These are phyloP conservation scores for Schizotus pectinicornis DNA, from an alignment of 2,888 invertebrate genomes.

Conservation along the genomic window DNA sequence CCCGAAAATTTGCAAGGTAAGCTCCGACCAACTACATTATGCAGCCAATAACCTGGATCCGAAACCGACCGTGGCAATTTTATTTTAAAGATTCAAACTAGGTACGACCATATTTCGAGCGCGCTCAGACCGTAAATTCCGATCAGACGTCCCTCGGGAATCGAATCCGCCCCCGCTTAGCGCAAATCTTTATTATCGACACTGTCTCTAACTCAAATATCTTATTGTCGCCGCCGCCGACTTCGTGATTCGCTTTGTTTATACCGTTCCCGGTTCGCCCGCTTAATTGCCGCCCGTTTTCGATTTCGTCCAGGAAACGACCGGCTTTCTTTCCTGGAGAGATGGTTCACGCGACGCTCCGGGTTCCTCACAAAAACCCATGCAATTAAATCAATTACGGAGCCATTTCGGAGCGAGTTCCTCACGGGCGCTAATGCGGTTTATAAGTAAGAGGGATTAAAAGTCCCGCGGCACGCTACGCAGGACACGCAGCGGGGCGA, in stretches of 20 bases:
- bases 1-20: conserved; percentile 32
- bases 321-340: too few relatives aligned
- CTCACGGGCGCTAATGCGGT: conserved; percentile 20
- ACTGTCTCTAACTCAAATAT: conserved; percentile 50
- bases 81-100: conserved; percentile 44
- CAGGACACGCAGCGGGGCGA: conserved; percentile 21
- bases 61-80: conserved; percentile 39
- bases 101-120: conserved; percentile 40
- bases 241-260: conserved; percentile 40
- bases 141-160: conserved; percentile 45
- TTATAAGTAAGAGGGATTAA: conserved; percentile 30
- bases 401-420: conserved; percentile 19
- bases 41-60: conserved; percentile 37
- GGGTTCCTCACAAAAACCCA: neutral
- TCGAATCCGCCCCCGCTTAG: conserved; percentile 40
- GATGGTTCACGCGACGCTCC: too few relatives aligned
- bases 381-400: conserved; percentile 29
- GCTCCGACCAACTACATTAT: conserved; percentile 34
- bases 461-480: conserved; percentile 25
- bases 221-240: conserved; percentile 46
- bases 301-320: too few relatives aligned
- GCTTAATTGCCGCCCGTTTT: too few relatives aligned
- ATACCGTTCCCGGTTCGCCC: conserved; percentile 16
- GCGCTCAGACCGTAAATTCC: conserved; percentile 46
- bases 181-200: conserved; percentile 51